Evolutionary conservation across 2,113 vertebrate species (phyloP).

Genomic region (Toxotes jaculatrix): DNA sequence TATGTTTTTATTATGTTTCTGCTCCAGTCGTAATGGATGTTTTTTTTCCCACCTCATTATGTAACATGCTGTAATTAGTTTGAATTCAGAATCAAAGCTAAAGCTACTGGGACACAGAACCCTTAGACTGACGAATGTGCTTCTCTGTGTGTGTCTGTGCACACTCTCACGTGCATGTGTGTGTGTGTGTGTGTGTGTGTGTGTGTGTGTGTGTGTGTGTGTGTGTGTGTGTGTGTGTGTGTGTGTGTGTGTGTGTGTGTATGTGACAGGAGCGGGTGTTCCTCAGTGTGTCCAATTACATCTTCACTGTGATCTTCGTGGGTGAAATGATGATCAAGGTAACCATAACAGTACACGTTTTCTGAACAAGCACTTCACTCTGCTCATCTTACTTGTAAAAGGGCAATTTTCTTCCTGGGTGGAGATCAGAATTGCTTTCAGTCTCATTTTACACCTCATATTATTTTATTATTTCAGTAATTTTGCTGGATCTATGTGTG

Average conservation of each 20-base stretch:
- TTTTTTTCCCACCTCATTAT: slow-evolving; percentile 45
- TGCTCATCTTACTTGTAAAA: slow-evolving; percentile 41
- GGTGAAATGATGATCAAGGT: slow-evolving; percentile 97
- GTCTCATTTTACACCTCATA: slow-evolving; percentile 27
- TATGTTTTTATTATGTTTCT: slow-evolving; percentile 48
- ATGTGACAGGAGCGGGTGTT: slow-evolving; percentile 90
- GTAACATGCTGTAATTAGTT: slow-evolving; percentile 27
- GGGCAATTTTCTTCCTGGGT: slow-evolving; percentile 40
- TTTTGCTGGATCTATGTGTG: neutral
- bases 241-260: slow-evolving; percentile 40
- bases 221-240: slow-evolving; percentile 53
- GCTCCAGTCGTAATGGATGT: slow-evolving; percentile 12
- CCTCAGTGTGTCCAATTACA: slow-evolving; percentile 94
- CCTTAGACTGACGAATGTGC: slow-evolving; percentile 29
- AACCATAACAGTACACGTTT: slow-evolving; percentile 56
- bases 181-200: slow-evolving; percentile 37
- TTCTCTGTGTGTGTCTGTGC: slow-evolving; percentile 27
- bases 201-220: slow-evolving; percentile 26
- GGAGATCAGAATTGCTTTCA: slow-evolving; percentile 36
- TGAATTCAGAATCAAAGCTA: slow-evolving; percentile 43
- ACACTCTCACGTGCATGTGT: neutral
- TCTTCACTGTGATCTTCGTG: slow-evolving; percentile 96
- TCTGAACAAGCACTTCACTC: slow-evolving; percentile 35
- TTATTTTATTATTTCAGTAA: slow-evolving; percentile 42
- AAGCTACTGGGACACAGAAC: slow-evolving; percentile 34